These are phyloP conservation scores for Microcebus griseorufus DNA, from an alignment of 2,113 vertebrate genomes.

Conservation along the genomic window DNA sequence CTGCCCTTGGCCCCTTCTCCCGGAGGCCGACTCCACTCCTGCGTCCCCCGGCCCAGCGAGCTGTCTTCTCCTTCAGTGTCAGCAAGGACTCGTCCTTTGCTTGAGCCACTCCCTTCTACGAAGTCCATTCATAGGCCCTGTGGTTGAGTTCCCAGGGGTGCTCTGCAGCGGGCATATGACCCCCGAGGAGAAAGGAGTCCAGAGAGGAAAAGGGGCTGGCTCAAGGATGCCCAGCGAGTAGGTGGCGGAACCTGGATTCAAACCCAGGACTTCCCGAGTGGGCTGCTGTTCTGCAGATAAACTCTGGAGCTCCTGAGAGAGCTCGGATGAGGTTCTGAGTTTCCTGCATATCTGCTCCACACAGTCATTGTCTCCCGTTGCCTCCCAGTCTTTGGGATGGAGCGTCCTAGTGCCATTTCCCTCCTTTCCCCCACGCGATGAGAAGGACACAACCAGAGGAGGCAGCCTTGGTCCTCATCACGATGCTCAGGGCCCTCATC, in stretches of 20 bases:
- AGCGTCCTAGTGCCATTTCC: neutral
- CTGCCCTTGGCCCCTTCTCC: rapidly evolving
- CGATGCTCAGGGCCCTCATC: neutral
- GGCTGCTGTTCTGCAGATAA: neutral
- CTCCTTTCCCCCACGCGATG: neutral
- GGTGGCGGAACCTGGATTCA: neutral
- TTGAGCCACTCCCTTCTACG: too few species aligned
- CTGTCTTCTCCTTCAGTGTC: neutral
- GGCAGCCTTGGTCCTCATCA: rapidly evolving
- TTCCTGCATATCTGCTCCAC: rapidly evolving
- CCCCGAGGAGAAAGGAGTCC: neutral
- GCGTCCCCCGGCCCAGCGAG: rapidly evolving
- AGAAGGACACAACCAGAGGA: neutral
- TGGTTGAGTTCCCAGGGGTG: neutral
- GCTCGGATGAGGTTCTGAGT: neutral
- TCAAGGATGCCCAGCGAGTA: neutral
- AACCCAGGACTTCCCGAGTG: rapidly evolving
- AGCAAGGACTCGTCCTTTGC: too few species aligned
- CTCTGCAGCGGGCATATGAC: neutral
- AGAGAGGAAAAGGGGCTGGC: neutral
- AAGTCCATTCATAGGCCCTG: too few species aligned
- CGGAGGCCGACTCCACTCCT: rapidly evolving
- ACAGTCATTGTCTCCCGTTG: neutral
- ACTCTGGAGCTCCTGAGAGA: neutral
- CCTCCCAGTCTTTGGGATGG: neutral